These are phyloP conservation scores for Molossus molossus DNA, from an alignment of 2,797 vertebrate species.

Conservation along the genomic window DNA sequence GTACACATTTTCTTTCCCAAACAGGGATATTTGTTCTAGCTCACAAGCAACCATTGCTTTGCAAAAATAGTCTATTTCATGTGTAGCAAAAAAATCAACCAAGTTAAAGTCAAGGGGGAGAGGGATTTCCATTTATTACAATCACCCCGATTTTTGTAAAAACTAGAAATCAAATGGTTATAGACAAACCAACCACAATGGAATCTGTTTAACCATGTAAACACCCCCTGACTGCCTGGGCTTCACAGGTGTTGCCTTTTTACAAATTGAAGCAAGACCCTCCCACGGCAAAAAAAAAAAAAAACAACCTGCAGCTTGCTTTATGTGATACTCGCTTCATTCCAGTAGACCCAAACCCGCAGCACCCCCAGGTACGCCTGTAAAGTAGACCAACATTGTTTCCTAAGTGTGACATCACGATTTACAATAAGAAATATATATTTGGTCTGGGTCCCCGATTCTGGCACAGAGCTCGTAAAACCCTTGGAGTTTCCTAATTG, in stretches of 20 bases:
- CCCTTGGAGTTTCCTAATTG: not conserved
- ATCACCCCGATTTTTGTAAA: not conserved
- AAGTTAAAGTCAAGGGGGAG: slow-evolving; percentile 31
- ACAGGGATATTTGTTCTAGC: slow-evolving; percentile 4
- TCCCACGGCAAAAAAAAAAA: not conserved
- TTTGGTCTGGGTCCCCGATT: not conserved
- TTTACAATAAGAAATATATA: not conserved
- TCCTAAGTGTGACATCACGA: not conserved
- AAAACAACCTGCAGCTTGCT: not conserved
- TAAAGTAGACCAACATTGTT: not conserved
- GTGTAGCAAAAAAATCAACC: slow-evolving; percentile 58
- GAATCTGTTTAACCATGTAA: not conserved
- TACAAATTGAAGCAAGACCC: not conserved
- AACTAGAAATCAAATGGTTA: not conserved
- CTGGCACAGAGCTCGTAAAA: not conserved
- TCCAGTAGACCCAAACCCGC: not conserved
- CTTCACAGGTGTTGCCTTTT: not conserved
- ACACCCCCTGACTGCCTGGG: not conserved
- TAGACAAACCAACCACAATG: not conserved
- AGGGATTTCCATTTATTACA: not conserved
- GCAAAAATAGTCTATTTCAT: slow-evolving; percentile 11
- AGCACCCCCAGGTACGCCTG: not conserved
- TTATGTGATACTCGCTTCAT: not conserved
- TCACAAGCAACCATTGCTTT: slow-evolving; percentile 31
- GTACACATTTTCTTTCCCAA: slow-evolving; percentile 48